Conservation (phyloP, 1,140 invertebrate species). For the Temnothorax curvispinosus region DNA sequence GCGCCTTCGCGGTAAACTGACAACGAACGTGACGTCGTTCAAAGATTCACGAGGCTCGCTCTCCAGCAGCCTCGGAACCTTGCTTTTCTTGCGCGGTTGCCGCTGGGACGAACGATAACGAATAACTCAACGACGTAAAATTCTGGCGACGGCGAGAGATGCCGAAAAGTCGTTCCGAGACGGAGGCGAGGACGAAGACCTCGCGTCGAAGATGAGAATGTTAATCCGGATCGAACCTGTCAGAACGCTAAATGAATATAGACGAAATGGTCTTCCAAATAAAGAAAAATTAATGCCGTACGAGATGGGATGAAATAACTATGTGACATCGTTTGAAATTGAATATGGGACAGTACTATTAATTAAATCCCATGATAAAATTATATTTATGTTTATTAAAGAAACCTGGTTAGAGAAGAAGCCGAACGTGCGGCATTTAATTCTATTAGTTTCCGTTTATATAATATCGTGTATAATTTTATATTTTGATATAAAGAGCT, state of each 20-base stretch:
- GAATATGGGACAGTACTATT: not conserved
- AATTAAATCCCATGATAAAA: not conserved
- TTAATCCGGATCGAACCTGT: conserved; percentile 18
- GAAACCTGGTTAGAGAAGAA: not conserved
- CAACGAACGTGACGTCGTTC: conserved; percentile 77
- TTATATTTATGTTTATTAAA: not conserved
- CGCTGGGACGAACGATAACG: conserved; percentile 30
- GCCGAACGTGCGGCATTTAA: not conserved
- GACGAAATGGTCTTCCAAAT: not conserved
- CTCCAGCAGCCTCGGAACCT: conserved; percentile 3
- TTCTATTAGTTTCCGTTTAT: not conserved
- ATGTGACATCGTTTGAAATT: not conserved
- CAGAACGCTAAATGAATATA: not conserved
- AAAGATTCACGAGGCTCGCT: conserved; percentile 72
- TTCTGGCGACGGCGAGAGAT: conserved; percentile 30
- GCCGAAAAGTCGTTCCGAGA: conserved; percentile 54
- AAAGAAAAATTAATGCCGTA: not conserved
- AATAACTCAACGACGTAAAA: conserved; percentile 53
- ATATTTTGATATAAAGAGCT: not conserved
- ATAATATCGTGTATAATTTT: not conserved
- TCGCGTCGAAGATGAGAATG: conserved; percentile 6
- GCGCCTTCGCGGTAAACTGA: conserved; percentile 72
- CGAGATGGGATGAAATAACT: no score
- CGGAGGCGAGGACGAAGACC: conserved; percentile 54
- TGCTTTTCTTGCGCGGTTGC: conserved; percentile 16